phyloP scores from a whole-genome alignment of 2,888 invertebrate genomes.

The Liopterus haemorrhoidalis region DNA sequence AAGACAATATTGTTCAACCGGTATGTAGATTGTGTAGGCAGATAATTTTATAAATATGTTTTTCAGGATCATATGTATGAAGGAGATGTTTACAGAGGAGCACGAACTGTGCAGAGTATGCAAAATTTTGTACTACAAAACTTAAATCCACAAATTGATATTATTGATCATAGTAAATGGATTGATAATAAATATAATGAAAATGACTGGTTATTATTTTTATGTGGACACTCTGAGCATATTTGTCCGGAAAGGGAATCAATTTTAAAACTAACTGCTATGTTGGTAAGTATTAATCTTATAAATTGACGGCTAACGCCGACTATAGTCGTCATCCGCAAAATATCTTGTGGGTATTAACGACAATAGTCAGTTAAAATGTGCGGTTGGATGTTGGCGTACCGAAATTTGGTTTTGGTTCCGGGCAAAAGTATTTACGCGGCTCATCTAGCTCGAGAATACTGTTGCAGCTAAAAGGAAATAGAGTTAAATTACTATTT shows the following conservation, averaged over 20 bases:
- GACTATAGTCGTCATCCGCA: too few species aligned
- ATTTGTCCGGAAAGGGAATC: constrained; percentile 52
- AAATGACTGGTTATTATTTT: constrained; percentile 54
- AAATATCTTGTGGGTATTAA: background rate
- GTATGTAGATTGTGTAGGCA: too few species aligned
- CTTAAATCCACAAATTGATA: constrained; percentile 46
- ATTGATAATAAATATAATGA: constrained; percentile 33
- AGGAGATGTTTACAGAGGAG: constrained; percentile 56
- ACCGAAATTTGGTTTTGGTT: constrained; percentile 8
- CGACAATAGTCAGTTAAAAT: background rate
- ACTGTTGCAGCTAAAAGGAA: too few species aligned
- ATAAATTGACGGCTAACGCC: constrained; percentile 5
- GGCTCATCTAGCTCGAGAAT: too few species aligned
- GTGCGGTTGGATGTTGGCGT: background rate
- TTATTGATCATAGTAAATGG: constrained; percentile 45
- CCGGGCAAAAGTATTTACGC: constrained; percentile 1
- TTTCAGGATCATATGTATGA: constrained; percentile 54
- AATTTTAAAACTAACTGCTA: constrained; percentile 62
- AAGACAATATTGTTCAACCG: too few species aligned
- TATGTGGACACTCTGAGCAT: constrained; percentile 52
- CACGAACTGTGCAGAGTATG: constrained; percentile 53
- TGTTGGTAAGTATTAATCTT: constrained; percentile 55
- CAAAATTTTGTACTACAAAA: constrained; percentile 60
- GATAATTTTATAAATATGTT: too few species aligned
- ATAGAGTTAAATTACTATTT: too few species aligned